Conservation (phyloP, 2,797 vertebrate genomes). For the Lacerta viridis region DNA sequence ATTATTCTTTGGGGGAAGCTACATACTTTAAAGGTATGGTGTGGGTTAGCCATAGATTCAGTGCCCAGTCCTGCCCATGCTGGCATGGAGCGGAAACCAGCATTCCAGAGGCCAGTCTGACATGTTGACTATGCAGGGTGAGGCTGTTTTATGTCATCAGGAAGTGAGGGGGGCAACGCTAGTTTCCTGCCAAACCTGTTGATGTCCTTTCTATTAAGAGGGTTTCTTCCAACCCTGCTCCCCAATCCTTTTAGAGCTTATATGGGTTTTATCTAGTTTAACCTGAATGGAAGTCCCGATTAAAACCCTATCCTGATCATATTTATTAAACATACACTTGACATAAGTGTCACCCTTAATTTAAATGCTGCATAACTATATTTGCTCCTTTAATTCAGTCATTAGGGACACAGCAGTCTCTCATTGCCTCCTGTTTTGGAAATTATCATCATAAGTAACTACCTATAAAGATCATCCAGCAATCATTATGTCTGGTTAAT, state of each 20-base stretch:
- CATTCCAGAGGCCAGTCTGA: neutral
- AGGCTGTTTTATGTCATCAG: neutral
- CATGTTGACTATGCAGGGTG: neutral
- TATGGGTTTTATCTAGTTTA: constrained; percentile 79
- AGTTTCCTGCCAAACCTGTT: neutral
- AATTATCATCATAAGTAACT: constrained; percentile 82
- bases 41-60: too few species aligned
- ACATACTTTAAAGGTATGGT: too few species aligned
- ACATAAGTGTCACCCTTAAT: constrained; percentile 85
- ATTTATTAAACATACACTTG: constrained; percentile 80
- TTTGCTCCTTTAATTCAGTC: constrained; percentile 84
- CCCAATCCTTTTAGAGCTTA: constrained; percentile 38
- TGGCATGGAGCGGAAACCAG: neutral
- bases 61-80: neutral
- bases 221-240: constrained; percentile 17
- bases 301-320: constrained; percentile 83
- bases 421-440: constrained; percentile 81
- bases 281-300: constrained; percentile 81
- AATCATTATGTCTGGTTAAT: constrained; percentile 84
- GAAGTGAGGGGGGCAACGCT: neutral
- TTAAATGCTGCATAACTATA: constrained; percentile 85
- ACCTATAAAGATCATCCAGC: constrained; percentile 79
- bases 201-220: neutral
- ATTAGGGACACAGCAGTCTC: constrained; percentile 64
- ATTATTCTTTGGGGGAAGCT: too few species aligned